Evolutionary conservation across 2,888 invertebrate species (phyloP), one percentile per base, ranked within the genome.

Genomic region (Panorpa germanica): DNA sequence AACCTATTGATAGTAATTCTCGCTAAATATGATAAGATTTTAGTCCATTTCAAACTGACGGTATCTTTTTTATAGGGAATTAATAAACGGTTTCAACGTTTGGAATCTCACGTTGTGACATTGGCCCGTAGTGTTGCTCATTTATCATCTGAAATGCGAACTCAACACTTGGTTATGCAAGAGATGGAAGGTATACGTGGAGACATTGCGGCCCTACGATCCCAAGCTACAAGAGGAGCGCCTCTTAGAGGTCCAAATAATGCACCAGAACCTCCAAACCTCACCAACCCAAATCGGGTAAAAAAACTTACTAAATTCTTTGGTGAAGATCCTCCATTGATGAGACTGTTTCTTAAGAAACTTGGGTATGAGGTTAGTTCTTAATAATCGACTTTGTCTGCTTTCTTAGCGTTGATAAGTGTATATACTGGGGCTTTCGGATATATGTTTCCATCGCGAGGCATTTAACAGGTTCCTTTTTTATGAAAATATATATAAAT

Each of bases 281-380:
- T 86, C 44, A 78, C 83, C 40, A 85, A 86, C 55, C 86, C 86
- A 0, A 75, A 75, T 38, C 61, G 85, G 36, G 83, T 88, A 12
- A 81, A 81, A 51, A 75, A 88, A 43, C 63, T 88, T 38, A 86
- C 85, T 34, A 82, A 85, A 64, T 88, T 90, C 63, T 90, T 90
- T 59, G 90, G 88, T 15, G 81, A 83, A 51, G 88, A 90, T 53
- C 88, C 88, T 17, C 88, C 88, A 7, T 64, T 88, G 39, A 70
- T 88, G 55, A 65, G 86, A 51, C 63, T 88, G 34, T 90, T 88
- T 60, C 63, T 90, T 31, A 77, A 82, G 57, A 83, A 82, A 55
- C 65, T 90, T 39, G 88, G 88, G 44, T 90, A 88, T 55, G 86
- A 88, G 72, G 88, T 80, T 50, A 47, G 46, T 31, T 24, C 12